Evolutionary conservation across 2,888 invertebrate genomes (phyloP).

Genomic region (Rhamphomyia laevipes): DNA sequence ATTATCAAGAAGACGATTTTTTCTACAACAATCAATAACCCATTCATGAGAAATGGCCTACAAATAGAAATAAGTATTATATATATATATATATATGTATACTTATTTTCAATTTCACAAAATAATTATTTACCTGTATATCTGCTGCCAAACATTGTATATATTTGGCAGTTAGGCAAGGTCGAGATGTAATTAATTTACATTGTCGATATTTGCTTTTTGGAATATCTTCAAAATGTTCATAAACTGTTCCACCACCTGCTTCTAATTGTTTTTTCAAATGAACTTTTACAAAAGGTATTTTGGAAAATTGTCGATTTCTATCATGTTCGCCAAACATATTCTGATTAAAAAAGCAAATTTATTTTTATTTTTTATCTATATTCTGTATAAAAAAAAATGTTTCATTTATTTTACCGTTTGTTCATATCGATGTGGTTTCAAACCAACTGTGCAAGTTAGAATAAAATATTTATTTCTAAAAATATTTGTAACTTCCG

Average conservation of each 20-base stretch:
- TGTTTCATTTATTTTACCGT: constrained; percentile 8
- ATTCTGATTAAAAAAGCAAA: neutral
- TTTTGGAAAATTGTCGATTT: constrained; percentile 41
- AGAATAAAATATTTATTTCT: constrained; percentile 45
- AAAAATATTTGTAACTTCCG: constrained; percentile 39
- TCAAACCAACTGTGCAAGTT: constrained; percentile 42
- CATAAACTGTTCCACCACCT: constrained; percentile 51
- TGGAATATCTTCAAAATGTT: constrained; percentile 47
- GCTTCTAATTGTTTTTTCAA: constrained; percentile 47
- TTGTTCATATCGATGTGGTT: constrained; percentile 14
- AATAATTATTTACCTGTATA: constrained; percentile 35
- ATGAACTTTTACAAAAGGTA: constrained; percentile 44
- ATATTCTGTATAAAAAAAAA: neutral
- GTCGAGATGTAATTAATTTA: constrained; percentile 53
- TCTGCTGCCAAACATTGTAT: constrained; percentile 58
- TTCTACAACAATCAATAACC: constrained; percentile 51
- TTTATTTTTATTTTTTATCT: neutral
- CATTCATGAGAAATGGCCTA: constrained; percentile 55
- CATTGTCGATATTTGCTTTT: constrained; percentile 43
- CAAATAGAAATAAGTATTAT: constrained; percentile 2
- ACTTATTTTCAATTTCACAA: neutral
- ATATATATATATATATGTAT: no score
- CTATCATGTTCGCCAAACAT: constrained; percentile 8
- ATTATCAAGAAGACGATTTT: constrained; percentile 33
- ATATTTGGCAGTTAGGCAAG: constrained; percentile 62